These are phyloP conservation scores for Zaprionus tsacasi DNA, from an alignment of 1,140 invertebrate species.

Conservation along the genomic window DNA sequence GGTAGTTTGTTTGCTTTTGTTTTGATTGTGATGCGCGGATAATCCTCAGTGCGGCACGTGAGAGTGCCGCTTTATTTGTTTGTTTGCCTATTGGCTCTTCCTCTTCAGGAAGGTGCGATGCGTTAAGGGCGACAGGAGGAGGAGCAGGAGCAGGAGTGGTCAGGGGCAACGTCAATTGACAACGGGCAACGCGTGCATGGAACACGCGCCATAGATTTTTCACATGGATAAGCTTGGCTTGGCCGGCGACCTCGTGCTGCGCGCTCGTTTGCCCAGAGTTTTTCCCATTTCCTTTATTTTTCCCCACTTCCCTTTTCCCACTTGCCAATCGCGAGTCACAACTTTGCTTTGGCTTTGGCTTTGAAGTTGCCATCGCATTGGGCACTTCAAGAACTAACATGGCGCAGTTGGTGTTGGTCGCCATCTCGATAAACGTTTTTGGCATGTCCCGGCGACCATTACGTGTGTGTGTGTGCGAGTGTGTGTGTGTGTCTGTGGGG, in stretches of 20 bases:
- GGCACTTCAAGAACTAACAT: conserved; percentile 26
- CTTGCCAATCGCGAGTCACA: conserved; percentile 50
- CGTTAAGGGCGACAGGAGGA: conserved; percentile 49
- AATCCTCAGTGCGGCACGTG: conserved; percentile 72
- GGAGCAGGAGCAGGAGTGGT: neutral
- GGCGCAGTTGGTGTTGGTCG: conserved; percentile 49
- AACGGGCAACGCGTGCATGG: conserved; percentile 50
- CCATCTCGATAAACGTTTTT: conserved; percentile 67
- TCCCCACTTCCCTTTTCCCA: conserved; percentile 2
- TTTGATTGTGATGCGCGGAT: conserved; percentile 80
- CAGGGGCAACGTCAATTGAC: conserved; percentile 30
- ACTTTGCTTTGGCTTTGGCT: conserved; percentile 51
- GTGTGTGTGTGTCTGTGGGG: conserved; percentile 14
- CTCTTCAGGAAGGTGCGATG: conserved; percentile 62
- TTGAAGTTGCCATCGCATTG: conserved; percentile 47
- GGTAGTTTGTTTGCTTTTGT: conserved; percentile 70
- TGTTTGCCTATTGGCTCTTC: conserved; percentile 43
- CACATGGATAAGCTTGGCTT: conserved; percentile 78
- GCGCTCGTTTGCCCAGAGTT: conserved; percentile 19
- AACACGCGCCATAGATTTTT: conserved; percentile 77
- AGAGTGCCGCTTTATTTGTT: conserved; percentile 64
- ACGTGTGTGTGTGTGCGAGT: conserved; percentile 30
- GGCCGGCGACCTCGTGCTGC: conserved; percentile 41
- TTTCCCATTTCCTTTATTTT: conserved; percentile 1
- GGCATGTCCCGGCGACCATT: conserved; percentile 66